These are phyloP conservation scores for Mastacembelus armatus DNA, from an alignment of 2,797 vertebrate genomes.

Conservation along the genomic window DNA sequence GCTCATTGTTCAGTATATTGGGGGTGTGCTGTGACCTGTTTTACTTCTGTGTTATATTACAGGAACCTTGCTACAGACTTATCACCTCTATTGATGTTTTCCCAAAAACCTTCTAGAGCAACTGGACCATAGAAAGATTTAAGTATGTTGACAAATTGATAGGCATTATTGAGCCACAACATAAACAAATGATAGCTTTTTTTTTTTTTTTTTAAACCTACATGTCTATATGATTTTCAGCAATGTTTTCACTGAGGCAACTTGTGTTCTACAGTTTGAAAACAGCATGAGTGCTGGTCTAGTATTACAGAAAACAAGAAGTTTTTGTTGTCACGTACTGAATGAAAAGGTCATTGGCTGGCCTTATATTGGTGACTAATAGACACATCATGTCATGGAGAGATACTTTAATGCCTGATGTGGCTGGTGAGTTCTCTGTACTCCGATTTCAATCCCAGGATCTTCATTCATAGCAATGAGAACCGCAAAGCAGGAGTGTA, in stretches of 20 bases:
- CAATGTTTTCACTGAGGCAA: neutral
- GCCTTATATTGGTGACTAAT: slow-evolving; percentile 65
- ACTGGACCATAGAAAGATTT: neutral
- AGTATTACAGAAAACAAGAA: slow-evolving; percentile 55
- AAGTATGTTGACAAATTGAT: neutral
- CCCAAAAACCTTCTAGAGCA: slow-evolving; percentile 9
- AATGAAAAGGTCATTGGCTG: slow-evolving; percentile 70
- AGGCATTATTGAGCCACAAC: neutral
- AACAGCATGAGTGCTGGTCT: slow-evolving; percentile 15
- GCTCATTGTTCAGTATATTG: slow-evolving; percentile 72
- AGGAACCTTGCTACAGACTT: slow-evolving; percentile 46
- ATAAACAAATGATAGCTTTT: slow-evolving; percentile 2
- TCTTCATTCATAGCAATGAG: slow-evolving; percentile 27
- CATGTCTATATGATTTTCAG: neutral
- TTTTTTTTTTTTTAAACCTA: neutral
- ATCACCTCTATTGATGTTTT: slow-evolving; percentile 31
- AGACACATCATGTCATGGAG: slow-evolving; percentile 62
- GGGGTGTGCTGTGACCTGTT: slow-evolving; percentile 76
- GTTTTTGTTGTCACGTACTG: slow-evolving; percentile 57
- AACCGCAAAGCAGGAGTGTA: slow-evolving; percentile 31
- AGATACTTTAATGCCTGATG: slow-evolving; percentile 31
- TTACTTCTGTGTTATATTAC: slow-evolving; percentile 71
- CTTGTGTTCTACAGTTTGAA: slow-evolving; percentile 11
- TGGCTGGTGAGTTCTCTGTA: slow-evolving; percentile 47
- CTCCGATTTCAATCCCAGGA: slow-evolving; percentile 49